These are phyloP conservation scores for Gymnocypris eckloni DNA, from an alignment of 2,797 vertebrate species.

Conservation along the genomic window DNA sequence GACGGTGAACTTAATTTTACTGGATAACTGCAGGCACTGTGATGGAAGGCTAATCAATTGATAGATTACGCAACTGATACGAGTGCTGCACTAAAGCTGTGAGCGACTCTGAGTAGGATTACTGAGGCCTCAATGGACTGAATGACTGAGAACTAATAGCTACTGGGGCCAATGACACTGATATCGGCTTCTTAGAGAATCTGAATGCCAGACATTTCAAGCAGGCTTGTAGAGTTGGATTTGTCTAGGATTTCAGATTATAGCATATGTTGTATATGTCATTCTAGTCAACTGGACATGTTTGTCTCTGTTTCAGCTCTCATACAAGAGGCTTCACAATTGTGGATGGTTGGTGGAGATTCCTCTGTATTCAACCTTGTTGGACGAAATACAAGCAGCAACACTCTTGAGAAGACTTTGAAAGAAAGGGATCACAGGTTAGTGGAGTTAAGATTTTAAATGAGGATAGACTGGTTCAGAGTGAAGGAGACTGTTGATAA, in stretches of 20 bases:
- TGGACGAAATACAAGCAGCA: neutral
- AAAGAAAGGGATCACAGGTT: neutral
- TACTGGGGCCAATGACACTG: conserved; percentile 31
- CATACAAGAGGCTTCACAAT: neutral
- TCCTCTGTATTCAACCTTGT: neutral
- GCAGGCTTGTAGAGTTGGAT: conserved; percentile 8
- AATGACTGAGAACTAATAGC: conserved; percentile 53
- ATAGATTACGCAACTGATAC: conserved; percentile 76
- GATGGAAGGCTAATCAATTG: conserved; percentile 72
- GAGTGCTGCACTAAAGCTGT: conserved; percentile 59
- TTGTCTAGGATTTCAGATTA: conserved; percentile 29
- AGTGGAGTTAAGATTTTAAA: neutral
- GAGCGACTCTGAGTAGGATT: conserved; percentile 59
- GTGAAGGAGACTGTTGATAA: neutral
- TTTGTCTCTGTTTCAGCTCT: neutral
- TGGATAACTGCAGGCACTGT: conserved; percentile 67
- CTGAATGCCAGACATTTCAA: neutral
- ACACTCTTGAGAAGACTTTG: neutral
- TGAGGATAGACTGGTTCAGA: neutral
- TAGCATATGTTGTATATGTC: neutral
- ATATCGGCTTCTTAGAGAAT: conserved; percentile 42
- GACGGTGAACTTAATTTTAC: conserved; percentile 71
- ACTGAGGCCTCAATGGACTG: conserved; percentile 61
- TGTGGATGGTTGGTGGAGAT: neutral
- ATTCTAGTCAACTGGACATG: conserved; percentile 11